These are phyloP conservation scores for Matsumyia berberina DNA, from an alignment of 2,888 invertebrate species.

Conservation along the genomic window DNA sequence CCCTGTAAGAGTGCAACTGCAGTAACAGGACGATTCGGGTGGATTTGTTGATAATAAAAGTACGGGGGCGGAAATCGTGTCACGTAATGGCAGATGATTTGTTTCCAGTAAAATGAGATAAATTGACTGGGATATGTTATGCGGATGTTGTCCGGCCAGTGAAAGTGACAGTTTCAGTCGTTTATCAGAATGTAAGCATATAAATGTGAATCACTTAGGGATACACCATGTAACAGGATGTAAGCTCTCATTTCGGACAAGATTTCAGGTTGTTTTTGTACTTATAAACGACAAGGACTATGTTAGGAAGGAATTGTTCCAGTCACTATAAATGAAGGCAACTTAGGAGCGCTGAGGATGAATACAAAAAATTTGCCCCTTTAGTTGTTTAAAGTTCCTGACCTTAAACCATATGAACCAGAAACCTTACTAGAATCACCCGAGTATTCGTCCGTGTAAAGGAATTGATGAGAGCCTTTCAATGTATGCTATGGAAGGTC, in stretches of 20 bases:
- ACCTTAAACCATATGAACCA: too few relatives aligned
- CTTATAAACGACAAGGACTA: background rate
- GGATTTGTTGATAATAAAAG: conserved; percentile 72
- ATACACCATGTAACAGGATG: background rate
- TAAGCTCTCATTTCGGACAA: background rate
- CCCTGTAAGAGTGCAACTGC: conserved; percentile 42
- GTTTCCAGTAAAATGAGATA: conserved; percentile 67
- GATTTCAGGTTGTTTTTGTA: background rate
- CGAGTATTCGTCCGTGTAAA: too few relatives aligned
- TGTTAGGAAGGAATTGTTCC: too few relatives aligned
- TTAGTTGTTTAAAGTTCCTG: too few relatives aligned
- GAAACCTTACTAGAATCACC: too few relatives aligned
- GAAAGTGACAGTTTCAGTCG: conserved; percentile 67
- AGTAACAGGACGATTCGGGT: conserved; percentile 32
- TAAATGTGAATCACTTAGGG: conserved; percentile 36
- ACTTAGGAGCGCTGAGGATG: too few relatives aligned
- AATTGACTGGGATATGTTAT: conserved; percentile 62
- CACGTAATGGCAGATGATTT: conserved; percentile 75
- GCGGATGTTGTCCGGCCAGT: conserved; percentile 58
- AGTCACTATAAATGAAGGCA: too few relatives aligned
- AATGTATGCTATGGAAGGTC: too few relatives aligned
- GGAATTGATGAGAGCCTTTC: too few relatives aligned
- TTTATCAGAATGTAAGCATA: conserved; percentile 38
- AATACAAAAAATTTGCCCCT: too few relatives aligned
- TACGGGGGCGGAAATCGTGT: conserved; percentile 57